Base-by-base conservation (phyloP, 2,113 vertebrate genomes). In the Planiliza haematocheilus region DNA sequence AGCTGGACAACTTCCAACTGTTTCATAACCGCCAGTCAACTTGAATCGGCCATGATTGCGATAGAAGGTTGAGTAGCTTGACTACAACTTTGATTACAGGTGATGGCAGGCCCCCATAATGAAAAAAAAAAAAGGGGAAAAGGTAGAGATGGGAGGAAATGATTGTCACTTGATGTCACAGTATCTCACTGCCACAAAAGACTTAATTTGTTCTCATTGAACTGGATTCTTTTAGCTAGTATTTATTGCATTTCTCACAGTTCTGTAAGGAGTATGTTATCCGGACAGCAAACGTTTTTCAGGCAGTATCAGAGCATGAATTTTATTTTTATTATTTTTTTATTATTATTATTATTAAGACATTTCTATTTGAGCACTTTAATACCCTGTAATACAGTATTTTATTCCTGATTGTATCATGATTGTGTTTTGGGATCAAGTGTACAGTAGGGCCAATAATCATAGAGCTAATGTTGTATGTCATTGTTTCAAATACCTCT, bases 291-390 rank as follows among this genome's bases (percentile, higher is more conserved):
- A 30, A 30, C 24, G n/a, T n/a, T 30, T 30, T 30, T 30, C 0
- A 3, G 41, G 18, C 13, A 14, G 34, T 64, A 18, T 73, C 21
- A 59, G 13, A 66, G 41, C 51, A 61, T 80, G 4, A 59, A 60
- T 30, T 30, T 30, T 30, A 30, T 30, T 30, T 30, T 30, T 30
- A 3, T 30, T 30, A 30, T 30, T 30, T 30, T 30, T 30, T 30
- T 30, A 5, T 30, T 30, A 45, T 55, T 48, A 7, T 41, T 65
- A 48, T 17, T 38, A 38, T 37, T 36, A 68, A 46, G 53, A 72
- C 57, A 84, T 67, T 81, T 50, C 61, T 84, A 88, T 88, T 84
- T 86, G 79, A 90, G 87, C 91, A 93, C 91, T 92, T 93, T 93
- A 92, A 81, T 81, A 57, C 21, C 57, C 68, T 81, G 69, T 73